Evolutionary conservation across 2,113 vertebrate genomes (phyloP), one percentile per base, ranked within the genome.

Genomic region (Pristiophorus japonicus): DNA sequence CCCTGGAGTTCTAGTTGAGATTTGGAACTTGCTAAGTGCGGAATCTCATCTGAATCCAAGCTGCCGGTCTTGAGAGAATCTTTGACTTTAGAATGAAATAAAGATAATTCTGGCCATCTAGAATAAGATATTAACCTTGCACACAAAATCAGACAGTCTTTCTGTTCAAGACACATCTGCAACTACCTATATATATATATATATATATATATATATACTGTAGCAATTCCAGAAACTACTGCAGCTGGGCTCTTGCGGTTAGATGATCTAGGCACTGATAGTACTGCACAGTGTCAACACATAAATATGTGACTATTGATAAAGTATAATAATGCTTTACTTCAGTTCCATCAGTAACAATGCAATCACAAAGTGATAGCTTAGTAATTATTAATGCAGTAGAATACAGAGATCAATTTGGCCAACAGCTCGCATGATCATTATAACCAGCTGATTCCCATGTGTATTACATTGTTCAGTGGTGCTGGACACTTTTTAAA

Each of bases 161-260:
- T 51, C 10, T 34, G 34, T 70, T 70, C 24, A 10, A 27, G 93
- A 45, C 62, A 73, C 42, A 34, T 90, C 87, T 90, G 87, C 47
- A 70, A 70, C 22, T 34, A 47, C 47, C 10, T 63, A 65, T 38
- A 70, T n/a, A n/a, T n/a, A n/a, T n/a, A n/a, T n/a, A n/a, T n/a
- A n/a, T n/a, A n/a, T n/a, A n/a, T n/a, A n/a, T n/a, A n/a, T n/a
- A n/a, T n/a, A n/a, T 34, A 27, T 18, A 94, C n/a, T 73, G 65
- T 70, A 94, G n/a, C 66, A 73, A 94, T 94, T 94, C 66, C 93
- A 94, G 66, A 94, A 94, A 51, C 20, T 12, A 30, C 27, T 30
- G 66, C 93, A 94, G 93, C 66, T 94, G 42, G 93, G 65, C 42
- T 73, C 42, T 70, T 94, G 38, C 70, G 65, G 42, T 94, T 2